Evolutionary conservation across 1,140 invertebrate genomes (phyloP).

Genomic region (Drosophila rhopaloa): DNA sequence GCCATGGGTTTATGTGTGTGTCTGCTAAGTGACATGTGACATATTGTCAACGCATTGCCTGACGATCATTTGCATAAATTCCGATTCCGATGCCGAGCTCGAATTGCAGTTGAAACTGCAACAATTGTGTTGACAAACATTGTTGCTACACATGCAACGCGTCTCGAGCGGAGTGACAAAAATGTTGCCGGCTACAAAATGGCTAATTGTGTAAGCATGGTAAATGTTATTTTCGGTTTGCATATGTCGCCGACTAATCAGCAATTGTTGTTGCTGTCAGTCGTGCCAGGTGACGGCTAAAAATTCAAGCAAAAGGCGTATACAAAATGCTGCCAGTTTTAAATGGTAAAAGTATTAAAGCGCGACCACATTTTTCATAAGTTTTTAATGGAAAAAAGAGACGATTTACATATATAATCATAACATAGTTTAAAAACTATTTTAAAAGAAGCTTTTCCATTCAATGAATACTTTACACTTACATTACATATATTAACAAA

Average conservation of each 20-base stretch:
- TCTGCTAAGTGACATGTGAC: constrained; percentile 78
- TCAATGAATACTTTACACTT: too few species aligned
- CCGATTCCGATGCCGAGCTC: constrained; percentile 45
- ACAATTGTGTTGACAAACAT: constrained; percentile 80
- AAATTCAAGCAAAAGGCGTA: constrained; percentile 8
- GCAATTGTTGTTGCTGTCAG: constrained; percentile 63
- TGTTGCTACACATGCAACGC: constrained; percentile 79
- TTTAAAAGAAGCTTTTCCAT: too few species aligned
- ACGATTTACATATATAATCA: too few species aligned
- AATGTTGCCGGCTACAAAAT: constrained; percentile 80
- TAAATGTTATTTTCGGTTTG: constrained; percentile 58
- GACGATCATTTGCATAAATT: constrained; percentile 82
- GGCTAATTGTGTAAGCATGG: constrained; percentile 76
- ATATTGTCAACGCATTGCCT: constrained; percentile 81
- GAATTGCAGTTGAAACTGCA: constrained; percentile 26
- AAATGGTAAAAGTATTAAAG: neutral
- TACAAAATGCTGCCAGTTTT: constrained; percentile 9
- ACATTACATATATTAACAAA: too few species aligned
- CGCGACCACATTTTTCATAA: neutral
- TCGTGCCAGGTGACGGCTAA: constrained; percentile 36
- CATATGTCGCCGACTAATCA: constrained; percentile 69
- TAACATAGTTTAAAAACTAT: too few species aligned
- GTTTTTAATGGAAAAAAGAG: too few species aligned
- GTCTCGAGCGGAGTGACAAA: constrained; percentile 68
- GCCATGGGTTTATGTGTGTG: constrained; percentile 25